Conservation (phyloP, 1,140 invertebrate species). For the Pteromalus puparum region DNA sequence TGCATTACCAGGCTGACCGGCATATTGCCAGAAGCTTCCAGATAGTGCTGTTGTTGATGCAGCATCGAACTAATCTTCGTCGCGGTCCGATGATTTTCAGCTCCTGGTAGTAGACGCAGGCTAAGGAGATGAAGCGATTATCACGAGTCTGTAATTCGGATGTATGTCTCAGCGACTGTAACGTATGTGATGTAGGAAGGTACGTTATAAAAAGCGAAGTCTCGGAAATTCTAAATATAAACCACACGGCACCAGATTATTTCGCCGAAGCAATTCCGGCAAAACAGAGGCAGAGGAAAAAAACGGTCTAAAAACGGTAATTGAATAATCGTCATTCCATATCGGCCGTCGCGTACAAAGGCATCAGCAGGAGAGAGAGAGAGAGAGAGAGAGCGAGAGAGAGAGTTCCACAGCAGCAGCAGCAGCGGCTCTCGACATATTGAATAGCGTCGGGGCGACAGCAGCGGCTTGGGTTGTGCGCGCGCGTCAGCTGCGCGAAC, state of each 20-base stretch:
- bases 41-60: not conserved
- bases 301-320: conserved; percentile 9
- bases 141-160: not conserved
- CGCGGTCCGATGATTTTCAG: not conserved
- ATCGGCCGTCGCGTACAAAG: not conserved
- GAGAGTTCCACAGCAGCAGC: no score
- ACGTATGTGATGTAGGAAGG: no score
- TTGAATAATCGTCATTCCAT: conserved; percentile 33
- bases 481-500: conserved; percentile 27
- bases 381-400: no score
- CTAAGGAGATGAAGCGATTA: not conserved
- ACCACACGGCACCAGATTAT: not conserved
- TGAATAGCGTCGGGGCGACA: conserved; percentile 3
- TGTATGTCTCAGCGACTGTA: not conserved
- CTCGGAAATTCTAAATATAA: no score
- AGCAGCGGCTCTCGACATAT: conserved; percentile 18
- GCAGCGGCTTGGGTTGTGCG: not conserved
- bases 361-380: not conserved
- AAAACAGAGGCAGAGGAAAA: not conserved
- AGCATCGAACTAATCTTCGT: not conserved
- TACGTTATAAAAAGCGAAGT: not conserved
- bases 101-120: not conserved
- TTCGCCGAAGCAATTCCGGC: not conserved
- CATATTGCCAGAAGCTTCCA: not conserved
- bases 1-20: not conserved